Evolutionary conservation across 2,113 vertebrate genomes (phyloP), one percentile per base, ranked within the genome.

Genomic region (Acinonyx jubatus): DNA sequence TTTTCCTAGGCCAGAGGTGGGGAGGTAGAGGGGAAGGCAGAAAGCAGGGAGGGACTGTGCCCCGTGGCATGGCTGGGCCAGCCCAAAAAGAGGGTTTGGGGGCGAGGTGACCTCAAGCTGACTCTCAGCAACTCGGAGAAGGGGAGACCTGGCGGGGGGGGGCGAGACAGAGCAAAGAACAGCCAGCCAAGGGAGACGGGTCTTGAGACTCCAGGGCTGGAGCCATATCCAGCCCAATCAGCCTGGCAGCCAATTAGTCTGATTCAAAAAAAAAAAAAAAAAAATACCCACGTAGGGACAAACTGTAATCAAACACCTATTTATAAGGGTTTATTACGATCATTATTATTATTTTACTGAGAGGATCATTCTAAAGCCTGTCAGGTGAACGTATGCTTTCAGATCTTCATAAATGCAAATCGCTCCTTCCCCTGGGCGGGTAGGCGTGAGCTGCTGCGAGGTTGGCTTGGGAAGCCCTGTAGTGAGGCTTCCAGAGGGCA

Each of bases 271-370:
- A 82, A 97, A 97, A 97, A 94, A 81, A 93, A 78, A 97, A 93
- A 93, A 97, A 85, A 87, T 6, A 66, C 15, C 94, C 94, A 97
- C 23, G 0, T 97, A 97, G 93, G 97, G 97, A 98, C 98, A 98
- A 98, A 98, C 95, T 96, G 98, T 97, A 98, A 98, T 98, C 98
- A 98, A 98, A 98, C 98, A 98, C 98, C 98, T 98, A 98, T 98
- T 98, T 98, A 97, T 97, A 97, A 98, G 97, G 82, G 97, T 98
- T 98, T 98, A 98, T 98, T 98, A 94, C 0, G 96, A 98, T 98
- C 98, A 98, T 98, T 97, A 97, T 98, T 98, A 98, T 98, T 98
- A 98, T 98, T 98, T 98, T 98, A 97, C 98, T 91, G 94, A 97
- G 87, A 98, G 97, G 96, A 98, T 98, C 98, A 93, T 96, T 98